phyloP scores from a whole-genome alignment of 37 sponge, comb jelly and placozoan genomes.

The Oscarella lobularis region DNA sequence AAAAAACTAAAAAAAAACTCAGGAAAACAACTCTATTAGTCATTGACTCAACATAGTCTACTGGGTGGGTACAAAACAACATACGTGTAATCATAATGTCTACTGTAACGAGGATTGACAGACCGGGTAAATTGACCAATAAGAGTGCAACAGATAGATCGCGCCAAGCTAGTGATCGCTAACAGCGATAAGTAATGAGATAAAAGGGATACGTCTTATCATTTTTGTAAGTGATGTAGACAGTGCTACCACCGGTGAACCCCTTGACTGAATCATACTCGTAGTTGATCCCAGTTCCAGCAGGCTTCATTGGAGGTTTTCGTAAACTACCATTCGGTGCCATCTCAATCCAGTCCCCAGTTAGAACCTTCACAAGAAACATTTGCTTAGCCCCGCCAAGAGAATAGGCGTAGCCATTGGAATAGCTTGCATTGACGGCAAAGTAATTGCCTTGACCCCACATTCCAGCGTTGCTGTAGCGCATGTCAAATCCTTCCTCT shows the following conservation, averaged over 20 bases:
- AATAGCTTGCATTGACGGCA: background rate
- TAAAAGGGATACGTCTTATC: background rate
- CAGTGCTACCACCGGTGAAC: background rate
- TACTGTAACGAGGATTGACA: no score
- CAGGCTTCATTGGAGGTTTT: background rate
- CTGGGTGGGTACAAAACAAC: no score
- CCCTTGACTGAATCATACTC: background rate
- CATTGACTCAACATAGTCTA: no score
- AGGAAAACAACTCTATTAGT: no score
- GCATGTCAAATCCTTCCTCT: background rate
- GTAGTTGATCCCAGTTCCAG: background rate
- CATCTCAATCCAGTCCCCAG: background rate
- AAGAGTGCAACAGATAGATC: no score
- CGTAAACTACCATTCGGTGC: background rate
- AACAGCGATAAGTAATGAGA: slow-evolving; percentile 1
- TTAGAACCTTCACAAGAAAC: background rate
- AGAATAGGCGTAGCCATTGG: background rate
- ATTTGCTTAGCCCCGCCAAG: background rate
- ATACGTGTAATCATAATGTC: no score
- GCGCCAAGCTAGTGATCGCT: no score
- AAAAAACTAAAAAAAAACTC: no score
- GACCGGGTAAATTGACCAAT: no score
- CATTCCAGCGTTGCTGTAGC: background rate
- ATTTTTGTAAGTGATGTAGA: slow-evolving; percentile 1
- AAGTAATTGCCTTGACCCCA: background rate